phyloP scores from a whole-genome alignment of 2,797 vertebrate species.

The Argentina silus region DNA sequence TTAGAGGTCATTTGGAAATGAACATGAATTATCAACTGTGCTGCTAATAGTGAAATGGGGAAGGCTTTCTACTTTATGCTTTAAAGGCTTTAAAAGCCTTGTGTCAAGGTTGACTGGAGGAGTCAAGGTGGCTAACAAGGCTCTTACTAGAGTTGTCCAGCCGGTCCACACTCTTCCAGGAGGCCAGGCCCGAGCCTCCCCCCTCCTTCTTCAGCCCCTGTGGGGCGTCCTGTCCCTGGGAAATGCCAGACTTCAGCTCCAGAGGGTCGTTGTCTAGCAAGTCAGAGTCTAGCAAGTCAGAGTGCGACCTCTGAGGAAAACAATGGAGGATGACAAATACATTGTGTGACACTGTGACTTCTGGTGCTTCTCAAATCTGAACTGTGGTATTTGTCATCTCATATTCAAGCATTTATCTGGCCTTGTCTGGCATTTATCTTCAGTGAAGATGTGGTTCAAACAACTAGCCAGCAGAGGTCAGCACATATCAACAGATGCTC shows the following conservation, averaged over 20 bases:
- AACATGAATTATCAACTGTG: too few relatives aligned
- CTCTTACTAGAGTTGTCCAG: constrained; percentile 85
- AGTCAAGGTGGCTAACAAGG: neutral
- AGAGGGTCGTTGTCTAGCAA: constrained; percentile 56
- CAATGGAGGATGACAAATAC: neutral
- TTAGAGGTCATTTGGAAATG: neutral
- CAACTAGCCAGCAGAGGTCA: constrained; percentile 50
- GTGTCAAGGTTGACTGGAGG: neutral
- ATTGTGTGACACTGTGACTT: neutral
- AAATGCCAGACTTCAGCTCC: constrained; percentile 22
- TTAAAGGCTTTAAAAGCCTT: neutral
- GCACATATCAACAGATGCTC: constrained; percentile 1
- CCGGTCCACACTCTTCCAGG: constrained; percentile 86
- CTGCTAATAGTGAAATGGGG: too few relatives aligned
- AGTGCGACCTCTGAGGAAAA: constrained; percentile 65
- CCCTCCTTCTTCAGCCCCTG: constrained; percentile 63
- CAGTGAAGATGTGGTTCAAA: neutral
- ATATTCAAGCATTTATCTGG: too few relatives aligned
- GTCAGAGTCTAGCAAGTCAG: constrained; percentile 67
- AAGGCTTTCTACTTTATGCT: too few relatives aligned
- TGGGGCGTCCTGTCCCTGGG: constrained; percentile 19
- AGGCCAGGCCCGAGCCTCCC: constrained; percentile 64
- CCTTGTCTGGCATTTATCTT: neutral
- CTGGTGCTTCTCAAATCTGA: neutral
- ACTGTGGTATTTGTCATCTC: too few relatives aligned